These are phyloP conservation scores for Elysia crispata DNA, from an alignment of 2,888 invertebrate genomes.

Conservation along the genomic window DNA sequence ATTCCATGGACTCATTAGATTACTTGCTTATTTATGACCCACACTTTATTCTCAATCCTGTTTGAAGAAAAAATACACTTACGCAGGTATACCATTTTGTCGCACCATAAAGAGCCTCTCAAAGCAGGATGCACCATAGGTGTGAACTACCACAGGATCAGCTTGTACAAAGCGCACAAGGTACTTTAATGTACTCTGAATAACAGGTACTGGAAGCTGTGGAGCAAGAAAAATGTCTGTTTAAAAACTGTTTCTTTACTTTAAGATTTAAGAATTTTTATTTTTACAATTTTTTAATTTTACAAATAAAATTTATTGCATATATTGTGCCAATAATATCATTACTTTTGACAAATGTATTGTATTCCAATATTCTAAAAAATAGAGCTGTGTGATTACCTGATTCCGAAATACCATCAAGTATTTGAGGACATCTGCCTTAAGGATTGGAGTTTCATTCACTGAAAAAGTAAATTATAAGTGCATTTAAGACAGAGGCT, in stretches of 20 bases:
- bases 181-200: conserved; percentile 87
- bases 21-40: too few species aligned
- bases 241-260: too few species aligned
- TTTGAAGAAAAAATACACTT: conserved; percentile 56
- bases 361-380: not conserved
- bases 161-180: conserved; percentile 87
- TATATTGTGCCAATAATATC: not conserved
- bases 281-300: too few species aligned
- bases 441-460: conserved; percentile 90
- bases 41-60: not conserved
- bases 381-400: conserved; percentile 65
- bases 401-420: conserved; percentile 96
- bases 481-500: too few species aligned
- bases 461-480: conserved; percentile 81
- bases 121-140: conserved; percentile 94
- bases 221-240: conserved; percentile 24
- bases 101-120: conserved; percentile 90
- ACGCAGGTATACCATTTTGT: conserved; percentile 67
- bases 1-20: too few species aligned
- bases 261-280: too few species aligned
- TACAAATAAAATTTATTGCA: too few species aligned
- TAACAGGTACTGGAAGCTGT: conserved; percentile 86
- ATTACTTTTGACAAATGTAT: not conserved
- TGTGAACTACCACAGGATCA: conserved; percentile 91
- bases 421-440: conserved; percentile 97